Conservation (phyloP, 2,888 invertebrate genomes). For the Lepidonotus clava region DNA sequence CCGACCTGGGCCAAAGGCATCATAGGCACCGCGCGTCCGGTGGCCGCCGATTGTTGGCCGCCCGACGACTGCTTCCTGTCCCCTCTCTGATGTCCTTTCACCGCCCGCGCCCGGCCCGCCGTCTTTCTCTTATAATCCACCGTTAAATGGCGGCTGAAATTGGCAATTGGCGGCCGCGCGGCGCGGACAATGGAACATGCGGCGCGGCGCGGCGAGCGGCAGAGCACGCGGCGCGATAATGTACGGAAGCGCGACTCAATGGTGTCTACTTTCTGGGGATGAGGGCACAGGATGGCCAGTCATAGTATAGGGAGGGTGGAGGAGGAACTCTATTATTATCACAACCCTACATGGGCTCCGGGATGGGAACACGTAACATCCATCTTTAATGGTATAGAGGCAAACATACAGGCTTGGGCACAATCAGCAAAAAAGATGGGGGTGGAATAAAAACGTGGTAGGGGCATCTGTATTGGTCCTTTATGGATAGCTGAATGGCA, state of each 20-base stretch:
- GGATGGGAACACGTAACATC: constrained; percentile 14
- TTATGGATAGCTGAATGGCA: no score
- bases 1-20: neutral
- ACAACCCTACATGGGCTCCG: neutral
- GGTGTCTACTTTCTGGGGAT: neutral
- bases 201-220: neutral
- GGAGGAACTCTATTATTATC: neutral
- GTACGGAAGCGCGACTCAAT: neutral
- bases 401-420: no score
- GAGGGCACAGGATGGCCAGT: no score
- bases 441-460: no score
- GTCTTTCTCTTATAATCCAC: constrained; percentile 29
- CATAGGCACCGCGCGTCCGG: neutral
- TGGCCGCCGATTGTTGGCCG: neutral
- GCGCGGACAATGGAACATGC: neutral
- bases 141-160: constrained; percentile 37
- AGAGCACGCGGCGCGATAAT: neutral
- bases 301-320: neutral
- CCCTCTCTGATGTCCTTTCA: neutral
- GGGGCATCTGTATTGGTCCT: no score
- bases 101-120: neutral
- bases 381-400: no score
- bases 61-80: neutral
- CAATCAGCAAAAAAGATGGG: no score
- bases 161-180: neutral